phyloP scores from a whole-genome alignment of 2,888 invertebrate genomes.

The Bembecia ichneumoniformis region DNA sequence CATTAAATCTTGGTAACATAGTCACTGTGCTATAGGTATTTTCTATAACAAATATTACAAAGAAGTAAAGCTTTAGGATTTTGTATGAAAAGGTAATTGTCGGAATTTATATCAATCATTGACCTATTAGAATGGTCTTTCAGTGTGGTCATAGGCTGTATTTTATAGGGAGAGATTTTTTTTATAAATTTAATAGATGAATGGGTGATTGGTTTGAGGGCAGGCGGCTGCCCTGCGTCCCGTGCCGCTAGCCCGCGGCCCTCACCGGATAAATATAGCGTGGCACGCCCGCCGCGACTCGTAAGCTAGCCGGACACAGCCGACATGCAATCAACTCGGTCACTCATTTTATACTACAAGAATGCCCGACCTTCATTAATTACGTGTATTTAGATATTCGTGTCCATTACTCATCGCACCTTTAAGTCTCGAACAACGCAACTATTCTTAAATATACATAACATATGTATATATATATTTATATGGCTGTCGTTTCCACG shows the following conservation, averaged over 20 bases:
- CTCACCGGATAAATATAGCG: constrained; percentile 64
- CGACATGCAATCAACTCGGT: constrained; percentile 55
- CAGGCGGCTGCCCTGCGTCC: constrained; percentile 28
- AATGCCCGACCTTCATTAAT: too few species aligned
- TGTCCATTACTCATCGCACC: too few species aligned
- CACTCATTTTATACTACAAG: constrained; percentile 34
- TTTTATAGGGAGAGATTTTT: background rate
- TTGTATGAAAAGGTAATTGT: too few species aligned
- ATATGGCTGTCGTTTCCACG: background rate
- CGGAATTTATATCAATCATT: too few species aligned
- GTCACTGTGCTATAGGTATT: too few species aligned
- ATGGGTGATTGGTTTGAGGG: constrained; percentile 42
- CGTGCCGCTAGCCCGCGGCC: constrained; percentile 36
- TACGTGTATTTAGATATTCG: too few species aligned
- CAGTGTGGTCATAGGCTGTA: too few species aligned
- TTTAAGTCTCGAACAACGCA: background rate
- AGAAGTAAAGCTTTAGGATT: too few species aligned
- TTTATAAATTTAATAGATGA: constrained; percentile 21
- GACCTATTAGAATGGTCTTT: too few species aligned
- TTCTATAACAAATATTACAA: too few species aligned
- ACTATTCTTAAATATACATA: background rate
- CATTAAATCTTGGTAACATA: too few species aligned
- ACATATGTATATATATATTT: background rate
- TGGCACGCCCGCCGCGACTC: constrained; percentile 50
- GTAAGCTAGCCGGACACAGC: constrained; percentile 21